Conservation (phyloP, 2,797 vertebrate genomes). For the Sebastes glaucus region DNA sequence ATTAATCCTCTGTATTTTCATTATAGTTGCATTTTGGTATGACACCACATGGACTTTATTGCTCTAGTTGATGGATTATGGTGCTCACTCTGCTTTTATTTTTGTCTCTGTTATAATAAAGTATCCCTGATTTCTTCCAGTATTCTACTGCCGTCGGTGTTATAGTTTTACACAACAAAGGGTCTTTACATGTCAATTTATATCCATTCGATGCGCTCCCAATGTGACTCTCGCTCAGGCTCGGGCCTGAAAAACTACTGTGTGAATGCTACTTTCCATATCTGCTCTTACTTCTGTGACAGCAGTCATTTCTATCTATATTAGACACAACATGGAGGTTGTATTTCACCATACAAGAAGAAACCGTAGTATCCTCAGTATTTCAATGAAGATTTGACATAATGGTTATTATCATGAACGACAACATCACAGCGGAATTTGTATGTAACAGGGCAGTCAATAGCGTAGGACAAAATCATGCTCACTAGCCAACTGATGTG, state of each 20-base stretch:
- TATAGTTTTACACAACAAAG: constrained; percentile 35
- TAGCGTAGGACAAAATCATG: neutral
- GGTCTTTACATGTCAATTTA: neutral
- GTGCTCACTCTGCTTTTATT: neutral
- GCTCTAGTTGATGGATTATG: neutral
- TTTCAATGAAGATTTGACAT: neutral
- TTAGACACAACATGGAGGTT: neutral
- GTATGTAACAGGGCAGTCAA: neutral
- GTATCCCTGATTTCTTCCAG: neutral
- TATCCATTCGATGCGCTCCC: neutral
- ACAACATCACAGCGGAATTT: neutral
- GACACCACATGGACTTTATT: neutral
- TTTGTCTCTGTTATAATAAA: neutral
- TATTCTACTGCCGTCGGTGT: constrained; percentile 10
- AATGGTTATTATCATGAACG: neutral
- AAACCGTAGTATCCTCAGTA: neutral
- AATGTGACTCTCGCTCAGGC: neutral
- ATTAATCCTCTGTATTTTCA: neutral
- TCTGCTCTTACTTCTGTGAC: neutral
- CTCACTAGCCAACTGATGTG: neutral
- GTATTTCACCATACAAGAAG: neutral
- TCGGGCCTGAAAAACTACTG: neutral
- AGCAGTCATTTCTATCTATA: neutral
- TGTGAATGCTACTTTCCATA: neutral
- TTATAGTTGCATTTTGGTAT: neutral